phyloP scores from a whole-genome alignment of 2,113 vertebrate genomes.

The Clarias macrocephalus region DNA sequence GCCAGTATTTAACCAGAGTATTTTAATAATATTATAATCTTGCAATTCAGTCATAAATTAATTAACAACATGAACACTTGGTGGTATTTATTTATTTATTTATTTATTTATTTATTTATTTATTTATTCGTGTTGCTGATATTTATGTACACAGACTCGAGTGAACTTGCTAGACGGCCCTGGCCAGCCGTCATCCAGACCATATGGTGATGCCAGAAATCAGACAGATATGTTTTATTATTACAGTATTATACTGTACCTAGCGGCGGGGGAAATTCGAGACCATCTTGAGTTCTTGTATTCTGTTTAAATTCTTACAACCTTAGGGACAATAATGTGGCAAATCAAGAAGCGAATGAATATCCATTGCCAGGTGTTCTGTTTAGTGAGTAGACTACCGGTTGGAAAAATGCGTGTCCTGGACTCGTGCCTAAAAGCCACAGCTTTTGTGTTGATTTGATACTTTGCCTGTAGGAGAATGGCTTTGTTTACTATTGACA shows the following conservation, averaged over 20 bases:
- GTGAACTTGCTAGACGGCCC: neutral
- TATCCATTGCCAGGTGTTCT: neutral
- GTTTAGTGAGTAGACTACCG: neutral
- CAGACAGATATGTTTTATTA: neutral
- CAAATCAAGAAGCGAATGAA: neutral
- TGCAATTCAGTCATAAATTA: neutral
- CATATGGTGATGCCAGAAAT: neutral
- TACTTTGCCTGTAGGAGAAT: neutral
- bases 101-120: neutral
- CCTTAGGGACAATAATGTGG: neutral
- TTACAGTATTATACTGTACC: neutral
- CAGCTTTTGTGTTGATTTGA: neutral
- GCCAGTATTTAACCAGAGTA: neutral
- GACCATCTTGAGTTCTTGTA: neutral
- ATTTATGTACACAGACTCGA: neutral
- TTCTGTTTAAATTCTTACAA: neutral
- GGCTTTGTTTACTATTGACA: neutral
- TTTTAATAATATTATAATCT: neutral
- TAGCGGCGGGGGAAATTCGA: neutral
- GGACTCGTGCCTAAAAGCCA: neutral
- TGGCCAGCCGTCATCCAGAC: neutral
- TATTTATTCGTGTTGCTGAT: neutral
- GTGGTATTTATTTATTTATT: neutral
- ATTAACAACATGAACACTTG: neutral
- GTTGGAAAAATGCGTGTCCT: neutral